A percentile compares a stretch with the other conserved stretches of the same genome.
phyloP scores from a whole-genome alignment of 2,113 vertebrate species.

The Rhea pennata region DNA sequence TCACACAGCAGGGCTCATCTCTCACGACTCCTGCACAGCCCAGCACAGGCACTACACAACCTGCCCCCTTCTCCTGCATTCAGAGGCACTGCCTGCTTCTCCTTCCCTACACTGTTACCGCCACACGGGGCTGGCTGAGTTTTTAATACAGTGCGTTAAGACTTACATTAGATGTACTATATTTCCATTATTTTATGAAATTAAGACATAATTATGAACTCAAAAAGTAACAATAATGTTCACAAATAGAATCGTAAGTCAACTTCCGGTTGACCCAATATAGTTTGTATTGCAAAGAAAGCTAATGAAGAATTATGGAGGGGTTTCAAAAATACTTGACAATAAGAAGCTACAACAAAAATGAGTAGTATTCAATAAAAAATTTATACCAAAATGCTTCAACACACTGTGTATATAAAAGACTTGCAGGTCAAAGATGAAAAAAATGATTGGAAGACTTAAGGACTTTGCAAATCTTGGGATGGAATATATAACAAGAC shows the following conservation, averaged over 20 bases:
- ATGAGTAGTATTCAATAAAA: background rate
- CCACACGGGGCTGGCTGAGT: background rate
- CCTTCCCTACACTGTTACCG: background rate
- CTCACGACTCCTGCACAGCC: background rate
- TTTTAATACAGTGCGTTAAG: background rate
- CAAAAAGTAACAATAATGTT: background rate
- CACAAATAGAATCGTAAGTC: background rate
- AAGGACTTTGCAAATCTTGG: background rate
- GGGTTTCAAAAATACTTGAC: background rate
- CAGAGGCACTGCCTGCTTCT: background rate
- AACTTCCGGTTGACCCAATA: background rate
- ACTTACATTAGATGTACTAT: background rate
- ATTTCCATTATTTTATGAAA: background rate
- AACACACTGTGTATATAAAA: background rate
- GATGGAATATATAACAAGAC: background rate
- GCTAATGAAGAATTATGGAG: background rate
- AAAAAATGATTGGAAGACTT: background rate
- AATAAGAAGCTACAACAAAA: slow-evolving; percentile 20
- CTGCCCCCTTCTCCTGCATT: background rate
- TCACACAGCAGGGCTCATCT: background rate
- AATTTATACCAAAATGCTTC: background rate
- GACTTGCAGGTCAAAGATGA: background rate
- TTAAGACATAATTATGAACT: slow-evolving; percentile 1
- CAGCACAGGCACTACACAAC: background rate
- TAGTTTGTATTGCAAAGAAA: background rate